Evolutionary conservation across 2,797 vertebrate genomes (phyloP), one percentile per base, ranked within the genome.

Genomic region (Melanotaenia parkinsoni): DNA sequence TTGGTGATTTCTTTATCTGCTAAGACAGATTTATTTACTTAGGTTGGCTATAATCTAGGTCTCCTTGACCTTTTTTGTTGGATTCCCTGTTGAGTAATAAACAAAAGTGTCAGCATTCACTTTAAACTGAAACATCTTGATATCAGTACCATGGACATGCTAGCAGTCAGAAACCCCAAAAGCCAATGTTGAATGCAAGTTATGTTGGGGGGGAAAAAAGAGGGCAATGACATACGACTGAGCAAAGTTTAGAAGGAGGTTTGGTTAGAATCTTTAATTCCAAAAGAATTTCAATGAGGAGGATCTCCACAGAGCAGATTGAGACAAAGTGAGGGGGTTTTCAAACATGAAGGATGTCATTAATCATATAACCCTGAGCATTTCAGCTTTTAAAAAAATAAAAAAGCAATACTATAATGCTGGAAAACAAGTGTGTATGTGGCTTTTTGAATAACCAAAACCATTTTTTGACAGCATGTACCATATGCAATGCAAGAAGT

Each of bases 321-420:
- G 71, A 83, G 72, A 85, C 72, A 68, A 57, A 71, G 51, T 45
- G 67, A 70, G 74, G 22, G 60, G 57, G 65, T 51, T 76, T 73
- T 67, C 13, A 79, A 81, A 85, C 72, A 63, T 70, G 67, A 86
- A 79, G 69, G 54, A 59, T 74, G 56, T 43, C 69, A 82, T 82
- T 77, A 85, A 86, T 85, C 72, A 78, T 47, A 56, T 57, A 77
- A 58, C 60, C 51, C 28, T 73, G 33, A 74, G 63, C 9, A 0
- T 38, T 70, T 67, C 47, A 63, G n/a, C 50, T 69, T 22, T 60
- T 54, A 70, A 83, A 73, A 75, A 82, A 33, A 57, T 67, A 38
- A 62, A 71, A 40, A 63, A 68, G 26, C 18, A 66, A 63, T 60
- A 67, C 70, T 30, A 30, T 30, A 26, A 50, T 67, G 62, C 22